Evolutionary conservation across 2,797 vertebrate species (phyloP).

Genomic region (Naso thynnoides): DNA sequence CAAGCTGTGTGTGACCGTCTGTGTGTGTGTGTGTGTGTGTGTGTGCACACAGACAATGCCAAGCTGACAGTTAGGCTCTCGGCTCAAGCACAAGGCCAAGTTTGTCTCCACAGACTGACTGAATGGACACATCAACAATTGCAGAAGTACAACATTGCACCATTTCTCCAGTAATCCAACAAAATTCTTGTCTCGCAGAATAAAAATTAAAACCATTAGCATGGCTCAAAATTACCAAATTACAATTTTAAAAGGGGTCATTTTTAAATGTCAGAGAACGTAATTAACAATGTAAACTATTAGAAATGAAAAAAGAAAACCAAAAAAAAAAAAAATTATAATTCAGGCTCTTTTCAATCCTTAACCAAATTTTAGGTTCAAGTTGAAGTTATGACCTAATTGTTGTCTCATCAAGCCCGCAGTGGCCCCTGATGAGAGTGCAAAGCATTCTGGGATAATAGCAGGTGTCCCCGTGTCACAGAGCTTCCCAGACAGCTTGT

Average conservation of each 20-base stretch:
- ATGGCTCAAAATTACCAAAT: background rate
- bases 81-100: constrained; percentile 75
- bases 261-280: background rate
- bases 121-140: constrained; percentile 25
- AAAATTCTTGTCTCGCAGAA: background rate
- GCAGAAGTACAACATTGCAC: background rate
- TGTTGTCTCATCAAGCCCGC: constrained; percentile 68
- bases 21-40: constrained; percentile 1
- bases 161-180: background rate
- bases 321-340: background rate
- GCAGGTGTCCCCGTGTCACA: constrained; percentile 78
- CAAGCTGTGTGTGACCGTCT: background rate
- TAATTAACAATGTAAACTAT: background rate
- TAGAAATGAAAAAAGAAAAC: constrained; percentile 1
- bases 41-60: constrained; percentile 50
- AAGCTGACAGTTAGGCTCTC: constrained; percentile 64
- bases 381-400: constrained; percentile 82
- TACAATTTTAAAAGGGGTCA: background rate
- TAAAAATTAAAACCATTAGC: background rate
- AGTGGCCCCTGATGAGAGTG: constrained; percentile 63
- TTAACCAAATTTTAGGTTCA: constrained; percentile 71
- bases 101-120: constrained; percentile 53
- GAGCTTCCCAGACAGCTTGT: constrained; percentile 84
- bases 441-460: constrained; percentile 80
- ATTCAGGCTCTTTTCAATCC: constrained; percentile 30